Evolutionary conservation across 2,113 vertebrate genomes (phyloP).

Genomic region (Pipra filicauda): DNA sequence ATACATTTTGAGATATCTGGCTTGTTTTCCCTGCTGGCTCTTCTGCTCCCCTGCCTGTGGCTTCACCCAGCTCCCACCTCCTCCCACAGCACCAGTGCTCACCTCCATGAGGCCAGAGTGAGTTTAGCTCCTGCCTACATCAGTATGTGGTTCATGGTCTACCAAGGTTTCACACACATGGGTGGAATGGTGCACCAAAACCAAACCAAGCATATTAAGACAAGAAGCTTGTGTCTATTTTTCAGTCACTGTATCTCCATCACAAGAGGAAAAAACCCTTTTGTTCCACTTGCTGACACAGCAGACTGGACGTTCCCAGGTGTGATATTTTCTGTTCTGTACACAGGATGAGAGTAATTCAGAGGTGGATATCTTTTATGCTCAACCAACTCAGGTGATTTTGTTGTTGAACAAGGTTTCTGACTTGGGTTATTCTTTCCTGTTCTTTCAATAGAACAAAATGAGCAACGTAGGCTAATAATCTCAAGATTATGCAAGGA

Average conservation of each 20-base stretch:
- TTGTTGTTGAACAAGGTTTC: background rate
- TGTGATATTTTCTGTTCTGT: background rate
- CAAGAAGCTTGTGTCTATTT: background rate
- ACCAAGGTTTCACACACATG: background rate
- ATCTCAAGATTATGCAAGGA: background rate
- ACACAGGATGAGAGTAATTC: background rate
- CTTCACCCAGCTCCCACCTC: fast-evolving
- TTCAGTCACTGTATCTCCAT: background rate
- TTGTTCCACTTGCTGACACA: background rate
- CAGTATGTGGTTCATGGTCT: fast-evolving
- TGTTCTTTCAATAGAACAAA: background rate
- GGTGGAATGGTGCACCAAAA: background rate
- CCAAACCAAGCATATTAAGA: background rate
- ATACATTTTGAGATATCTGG: background rate
- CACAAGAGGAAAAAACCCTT: background rate
- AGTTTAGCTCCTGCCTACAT: background rate
- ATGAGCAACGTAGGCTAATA: background rate
- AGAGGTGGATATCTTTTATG: background rate
- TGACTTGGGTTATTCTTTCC: background rate
- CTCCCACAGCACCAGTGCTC: fast-evolving
- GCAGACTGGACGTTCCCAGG: background rate
- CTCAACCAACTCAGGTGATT: background rate
- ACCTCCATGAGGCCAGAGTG: fast-evolving
- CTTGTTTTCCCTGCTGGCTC: background rate
- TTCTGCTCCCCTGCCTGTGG: fast-evolving